phyloP scores from a whole-genome alignment of 1,140 invertebrate genomes.

The Dufourea novaeangliae region DNA sequence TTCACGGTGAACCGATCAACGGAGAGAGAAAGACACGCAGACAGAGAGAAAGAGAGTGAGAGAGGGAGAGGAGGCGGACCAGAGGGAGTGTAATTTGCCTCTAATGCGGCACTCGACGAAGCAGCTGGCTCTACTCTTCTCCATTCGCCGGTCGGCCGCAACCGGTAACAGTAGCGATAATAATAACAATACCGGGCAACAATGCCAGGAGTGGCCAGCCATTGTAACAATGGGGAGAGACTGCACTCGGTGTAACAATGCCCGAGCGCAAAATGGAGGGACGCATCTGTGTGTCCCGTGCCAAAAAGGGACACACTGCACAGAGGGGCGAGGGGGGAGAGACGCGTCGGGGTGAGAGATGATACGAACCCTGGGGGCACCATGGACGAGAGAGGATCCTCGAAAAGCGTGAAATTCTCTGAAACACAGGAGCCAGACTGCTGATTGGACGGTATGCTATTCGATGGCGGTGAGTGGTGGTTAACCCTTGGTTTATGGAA shows the following conservation, averaged over 20 bases:
- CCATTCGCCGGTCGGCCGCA: constrained; percentile 66
- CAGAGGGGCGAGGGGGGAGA: not conserved
- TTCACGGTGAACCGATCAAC: not conserved
- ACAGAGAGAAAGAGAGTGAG: constrained; percentile 10
- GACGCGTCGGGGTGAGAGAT: constrained; percentile 34
- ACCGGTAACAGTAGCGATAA: constrained; percentile 78
- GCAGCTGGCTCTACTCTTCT: constrained; percentile 67
- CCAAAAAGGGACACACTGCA: constrained; percentile 30
- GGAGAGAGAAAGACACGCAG: constrained; percentile 10
- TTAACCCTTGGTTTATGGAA: too few species aligned
- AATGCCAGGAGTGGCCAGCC: constrained; percentile 68
- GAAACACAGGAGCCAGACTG: not conserved
- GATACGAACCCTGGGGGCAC: not conserved
- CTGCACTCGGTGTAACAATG: constrained; percentile 80
- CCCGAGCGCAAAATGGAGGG: constrained; percentile 79
- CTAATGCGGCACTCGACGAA: constrained; percentile 67
- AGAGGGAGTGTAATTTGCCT: constrained; percentile 64
- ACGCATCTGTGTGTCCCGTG: constrained; percentile 75
- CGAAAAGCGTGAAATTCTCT: constrained; percentile 34
- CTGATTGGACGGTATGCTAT: not conserved
- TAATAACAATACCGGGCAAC: constrained; percentile 78
- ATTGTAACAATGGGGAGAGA: constrained; percentile 66
- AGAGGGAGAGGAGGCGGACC: constrained; percentile 26
- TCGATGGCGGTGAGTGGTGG: too few species aligned
- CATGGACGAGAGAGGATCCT: not conserved